phyloP scores from a whole-genome alignment of 1,140 invertebrate species.

The Apocrypta bakeri region DNA sequence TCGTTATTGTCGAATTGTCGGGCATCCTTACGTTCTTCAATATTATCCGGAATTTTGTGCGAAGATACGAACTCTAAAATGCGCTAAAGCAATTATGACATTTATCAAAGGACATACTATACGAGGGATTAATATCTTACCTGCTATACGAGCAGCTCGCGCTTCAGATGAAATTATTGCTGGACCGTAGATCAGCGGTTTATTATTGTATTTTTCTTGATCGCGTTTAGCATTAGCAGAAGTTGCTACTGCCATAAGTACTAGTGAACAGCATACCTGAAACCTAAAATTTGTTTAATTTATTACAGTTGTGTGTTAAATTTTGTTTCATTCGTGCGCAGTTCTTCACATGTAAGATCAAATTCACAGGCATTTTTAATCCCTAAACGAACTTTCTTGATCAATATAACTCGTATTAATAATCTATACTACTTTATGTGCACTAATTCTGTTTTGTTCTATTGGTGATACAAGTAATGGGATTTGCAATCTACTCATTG shows the following conservation, averaged over 20 bases:
- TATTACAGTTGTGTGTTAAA: no score
- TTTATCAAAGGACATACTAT: not conserved
- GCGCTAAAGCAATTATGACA: constrained; percentile 21
- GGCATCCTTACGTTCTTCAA: constrained; percentile 56
- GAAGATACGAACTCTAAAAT: constrained; percentile 67
- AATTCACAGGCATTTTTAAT: no score
- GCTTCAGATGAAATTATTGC: not conserved
- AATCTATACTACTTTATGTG: no score
- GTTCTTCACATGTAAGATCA: no score
- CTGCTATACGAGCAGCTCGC: constrained; percentile 4
- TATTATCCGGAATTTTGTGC: constrained; percentile 64
- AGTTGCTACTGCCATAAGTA: not conserved
- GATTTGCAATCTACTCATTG: no score
- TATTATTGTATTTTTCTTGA: not conserved
- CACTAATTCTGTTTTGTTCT: no score
- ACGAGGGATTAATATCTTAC: not conserved
- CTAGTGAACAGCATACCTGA: not conserved
- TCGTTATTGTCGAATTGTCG: constrained; percentile 58
- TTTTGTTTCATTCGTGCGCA: no score
- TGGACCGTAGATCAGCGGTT: not conserved
- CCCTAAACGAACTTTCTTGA: no score
- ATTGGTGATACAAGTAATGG: no score
- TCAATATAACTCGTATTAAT: no score
- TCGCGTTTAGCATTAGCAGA: not conserved
- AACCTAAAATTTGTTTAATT: not conserved